phyloP scores from a whole-genome alignment of 2,113 vertebrate genomes.

The Leuciscus idus region DNA sequence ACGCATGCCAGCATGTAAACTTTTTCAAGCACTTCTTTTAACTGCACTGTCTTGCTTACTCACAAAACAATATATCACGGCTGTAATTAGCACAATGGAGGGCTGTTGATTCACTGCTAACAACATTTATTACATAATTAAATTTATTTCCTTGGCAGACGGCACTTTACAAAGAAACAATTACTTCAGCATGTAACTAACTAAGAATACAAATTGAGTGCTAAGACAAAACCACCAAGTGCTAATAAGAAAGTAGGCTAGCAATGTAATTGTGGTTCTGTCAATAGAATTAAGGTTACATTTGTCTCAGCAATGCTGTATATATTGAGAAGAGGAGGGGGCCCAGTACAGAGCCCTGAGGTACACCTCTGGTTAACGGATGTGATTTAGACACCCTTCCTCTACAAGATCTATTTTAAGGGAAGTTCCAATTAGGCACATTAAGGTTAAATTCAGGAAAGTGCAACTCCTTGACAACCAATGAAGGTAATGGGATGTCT shows the following conservation, averaged over 20 bases:
- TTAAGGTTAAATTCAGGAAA: not conserved
- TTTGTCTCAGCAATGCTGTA: not conserved
- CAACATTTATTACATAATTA: conserved; percentile 39
- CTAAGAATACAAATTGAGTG: conserved; percentile 24
- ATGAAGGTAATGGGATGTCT: not conserved
- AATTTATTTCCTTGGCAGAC: conserved; percentile 42
- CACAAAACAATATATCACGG: conserved; percentile 58
- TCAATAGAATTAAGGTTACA: not conserved
- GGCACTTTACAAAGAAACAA: conserved; percentile 32
- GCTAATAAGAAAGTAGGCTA: conserved; percentile 23
- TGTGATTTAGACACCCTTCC: not conserved
- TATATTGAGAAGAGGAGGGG: not conserved
- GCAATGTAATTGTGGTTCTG: not conserved
- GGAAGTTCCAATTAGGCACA: not conserved
- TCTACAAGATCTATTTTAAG: not conserved
- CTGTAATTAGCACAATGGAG: conserved; percentile 61
- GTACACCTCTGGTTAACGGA: not conserved
- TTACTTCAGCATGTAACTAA: conserved; percentile 30
- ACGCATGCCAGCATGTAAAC: not conserved
- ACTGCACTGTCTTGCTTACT: conserved; percentile 29
- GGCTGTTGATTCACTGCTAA: conserved; percentile 36
- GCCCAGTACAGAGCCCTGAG: not conserved
- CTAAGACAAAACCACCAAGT: conserved; percentile 3
- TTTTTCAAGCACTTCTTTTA: not conserved
- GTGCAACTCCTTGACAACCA: not conserved